Base-by-base conservation (phyloP, 2,888 invertebrate genomes). In the Watsonalla cultraria region DNA sequence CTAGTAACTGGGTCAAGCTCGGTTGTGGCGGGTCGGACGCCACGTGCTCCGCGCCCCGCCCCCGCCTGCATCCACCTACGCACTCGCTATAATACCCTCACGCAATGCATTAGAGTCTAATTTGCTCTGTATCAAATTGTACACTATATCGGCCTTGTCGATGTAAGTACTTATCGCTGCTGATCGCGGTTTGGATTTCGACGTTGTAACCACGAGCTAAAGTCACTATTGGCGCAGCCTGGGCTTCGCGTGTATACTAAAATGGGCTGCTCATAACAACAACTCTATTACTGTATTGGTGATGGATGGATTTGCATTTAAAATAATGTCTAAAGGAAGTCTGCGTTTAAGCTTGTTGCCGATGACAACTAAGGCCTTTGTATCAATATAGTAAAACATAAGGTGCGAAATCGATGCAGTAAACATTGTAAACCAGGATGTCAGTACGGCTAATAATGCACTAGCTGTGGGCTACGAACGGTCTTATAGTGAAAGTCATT, bases 1-100 rank as follows among this genome's bases (percentile, higher is more conserved):
- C 86, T 78, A 78, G 72, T 74, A 89, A 84, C 83, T 89, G 69
- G 89, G 89, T 89, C 89, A 89, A 89, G 85, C 87, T 87, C 87
- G 84, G 77, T 80, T 75, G 80, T 73, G 79, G 76, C 68, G 80
- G 81, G 78, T 77, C 82, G 84, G 70, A 72, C 60, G 67, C 78
- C 82, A 86, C 86, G 87, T 86, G 86, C 74, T 80, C 65, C 75
- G 62, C 75, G 76, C 76, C 76, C 50, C 73, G 63, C 58, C 56
- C 48, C 55, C 55, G 54, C 59, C 56, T 60, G 63, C 62, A 56
- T 52, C 59, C 54, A 47, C 50, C 51, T 13, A 55, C 56, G 51
- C 14, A 51, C 67, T 66, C 63, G 75, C 70, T 59, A 63, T 24
- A 24, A 24, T 52, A 60, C 76, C 66, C 45, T 79, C 59, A 45